phyloP scores from a whole-genome alignment of 1,140 invertebrate species.

The Plectrocnemia conspersa region DNA sequence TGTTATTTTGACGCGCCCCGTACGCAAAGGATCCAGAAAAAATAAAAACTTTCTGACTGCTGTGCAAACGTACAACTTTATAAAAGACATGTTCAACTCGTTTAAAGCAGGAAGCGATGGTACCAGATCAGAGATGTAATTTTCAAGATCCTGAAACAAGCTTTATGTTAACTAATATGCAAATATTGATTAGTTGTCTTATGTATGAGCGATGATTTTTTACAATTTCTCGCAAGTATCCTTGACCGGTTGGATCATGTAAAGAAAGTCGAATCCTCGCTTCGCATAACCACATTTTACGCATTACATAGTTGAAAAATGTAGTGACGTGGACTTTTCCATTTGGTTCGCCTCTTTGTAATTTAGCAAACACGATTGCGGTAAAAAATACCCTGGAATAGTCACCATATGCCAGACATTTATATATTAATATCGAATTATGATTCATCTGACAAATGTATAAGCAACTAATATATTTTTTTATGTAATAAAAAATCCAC shows the following conservation, averaged over 20 bases:
- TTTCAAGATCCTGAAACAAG: slow-evolving; percentile 79
- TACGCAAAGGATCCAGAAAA: slow-evolving; percentile 85
- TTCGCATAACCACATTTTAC: slow-evolving; percentile 90
- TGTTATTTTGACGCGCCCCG: slow-evolving; percentile 82
- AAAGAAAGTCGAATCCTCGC: slow-evolving; percentile 87
- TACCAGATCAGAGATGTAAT: slow-evolving; percentile 89
- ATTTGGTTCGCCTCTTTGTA: slow-evolving; percentile 77
- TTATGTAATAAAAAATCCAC: no score
- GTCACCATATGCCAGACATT: slow-evolving; percentile 7
- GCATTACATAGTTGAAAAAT: slow-evolving; percentile 93
- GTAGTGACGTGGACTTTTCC: slow-evolving; percentile 77
- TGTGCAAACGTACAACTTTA: slow-evolving; percentile 94
- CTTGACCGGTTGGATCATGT: slow-evolving; percentile 89
- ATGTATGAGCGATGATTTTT: slow-evolving; percentile 19
- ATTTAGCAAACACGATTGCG: slow-evolving; percentile 77
- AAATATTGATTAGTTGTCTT: slow-evolving; percentile 1
- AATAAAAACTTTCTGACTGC: slow-evolving; percentile 94
- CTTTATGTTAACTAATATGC: not conserved
- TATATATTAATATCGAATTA: no score
- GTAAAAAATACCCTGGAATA: slow-evolving; percentile 68
- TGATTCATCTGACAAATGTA: no score
- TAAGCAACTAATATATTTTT: no score
- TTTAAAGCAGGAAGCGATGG: slow-evolving; percentile 86
- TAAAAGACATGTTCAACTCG: slow-evolving; percentile 87
- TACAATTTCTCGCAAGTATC: slow-evolving; percentile 83